Percentiles rank a stretch among this genome's conserved stretches.
phyloP scores from a whole-genome alignment of 64 coral and sea anemone genomes.

The Hydrozoanthus tunicans region DNA sequence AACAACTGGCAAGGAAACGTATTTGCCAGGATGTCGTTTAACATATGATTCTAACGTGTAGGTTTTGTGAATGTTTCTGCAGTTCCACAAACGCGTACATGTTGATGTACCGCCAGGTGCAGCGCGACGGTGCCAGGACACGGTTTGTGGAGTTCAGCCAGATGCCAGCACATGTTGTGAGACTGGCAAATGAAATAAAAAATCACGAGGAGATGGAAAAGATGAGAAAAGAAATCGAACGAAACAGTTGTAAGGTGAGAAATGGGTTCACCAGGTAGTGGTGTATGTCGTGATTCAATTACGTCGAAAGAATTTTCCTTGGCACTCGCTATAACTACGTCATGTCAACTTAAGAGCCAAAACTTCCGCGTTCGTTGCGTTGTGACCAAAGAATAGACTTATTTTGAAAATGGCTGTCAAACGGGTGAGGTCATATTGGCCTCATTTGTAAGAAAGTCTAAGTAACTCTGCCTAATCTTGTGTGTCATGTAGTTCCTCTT shows the following conservation, averaged over 20 bases:
- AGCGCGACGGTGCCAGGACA: conserved; percentile 31
- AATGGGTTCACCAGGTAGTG: too few relatives aligned
- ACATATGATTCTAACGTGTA: not conserved
- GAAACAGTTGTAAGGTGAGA: conserved; percentile 82
- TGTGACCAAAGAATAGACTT: too few relatives aligned
- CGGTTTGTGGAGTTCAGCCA: conserved; percentile 72
- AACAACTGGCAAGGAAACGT: not conserved
- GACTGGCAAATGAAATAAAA: conserved; percentile 47
- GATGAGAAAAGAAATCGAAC: conserved; percentile 71
- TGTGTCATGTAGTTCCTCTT: too few relatives aligned
- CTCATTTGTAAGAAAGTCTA: too few relatives aligned
- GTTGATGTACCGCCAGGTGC: conserved; percentile 91
- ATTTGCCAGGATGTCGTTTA: not conserved
- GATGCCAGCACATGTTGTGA: conserved; percentile 64
- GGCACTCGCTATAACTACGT: too few relatives aligned
- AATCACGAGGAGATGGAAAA: conserved; percentile 74
- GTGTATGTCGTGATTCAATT: too few relatives aligned
- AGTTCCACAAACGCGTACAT: conserved; percentile 99
- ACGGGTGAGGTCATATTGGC: too few relatives aligned
- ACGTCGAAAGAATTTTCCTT: too few relatives aligned
- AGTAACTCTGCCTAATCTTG: too few relatives aligned
- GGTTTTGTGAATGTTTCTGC: not conserved
- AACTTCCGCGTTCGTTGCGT: too few relatives aligned
- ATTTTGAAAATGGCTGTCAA: too few relatives aligned
- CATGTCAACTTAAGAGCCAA: too few relatives aligned